Conservation (phyloP, 1,140 invertebrate species). For the Galendromus occidentalis region DNA sequence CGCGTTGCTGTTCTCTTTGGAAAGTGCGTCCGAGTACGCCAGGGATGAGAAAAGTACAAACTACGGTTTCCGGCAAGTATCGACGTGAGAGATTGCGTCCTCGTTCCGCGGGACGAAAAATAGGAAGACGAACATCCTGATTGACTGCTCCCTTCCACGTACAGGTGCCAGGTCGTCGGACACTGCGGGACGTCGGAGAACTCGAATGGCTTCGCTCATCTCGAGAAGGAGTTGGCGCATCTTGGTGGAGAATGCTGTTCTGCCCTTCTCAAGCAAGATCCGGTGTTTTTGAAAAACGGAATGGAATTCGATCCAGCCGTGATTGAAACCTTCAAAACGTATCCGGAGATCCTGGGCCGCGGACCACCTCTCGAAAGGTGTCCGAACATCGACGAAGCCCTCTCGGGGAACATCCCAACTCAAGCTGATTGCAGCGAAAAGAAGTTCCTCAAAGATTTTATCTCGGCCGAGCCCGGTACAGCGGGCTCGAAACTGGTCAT, state of each 20-base stretch:
- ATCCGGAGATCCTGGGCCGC: background rate
- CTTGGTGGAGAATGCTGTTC: conserved; percentile 72
- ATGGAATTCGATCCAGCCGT: conserved; percentile 28
- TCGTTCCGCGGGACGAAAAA: background rate
- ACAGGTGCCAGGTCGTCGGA: conserved; percentile 59
- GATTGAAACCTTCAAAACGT: conserved; percentile 8
- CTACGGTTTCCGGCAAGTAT: conserved; percentile 50
- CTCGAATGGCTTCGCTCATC: conserved; percentile 39
- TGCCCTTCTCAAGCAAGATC: conserved; percentile 64
- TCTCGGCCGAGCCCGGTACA: background rate
- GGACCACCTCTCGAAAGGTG: background rate
- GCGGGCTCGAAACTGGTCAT: background rate
- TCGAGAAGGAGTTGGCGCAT: conserved; percentile 77
- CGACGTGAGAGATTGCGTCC: background rate
- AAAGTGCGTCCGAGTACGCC: conserved; percentile 84
- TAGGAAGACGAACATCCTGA: too few species aligned
- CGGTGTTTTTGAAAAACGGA: conserved; percentile 44
- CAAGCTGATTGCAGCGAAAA: background rate
- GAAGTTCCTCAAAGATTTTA: background rate
- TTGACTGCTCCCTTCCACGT: too few species aligned
- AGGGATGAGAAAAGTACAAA: conserved; percentile 64
- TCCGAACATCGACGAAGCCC: conserved; percentile 1
- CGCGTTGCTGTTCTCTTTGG: conserved; percentile 78
- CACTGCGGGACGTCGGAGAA: conserved; percentile 13
- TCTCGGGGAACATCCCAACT: background rate